Evolutionary conservation across 1,140 invertebrate species (phyloP).

Genomic region (Aradophagus sp.): DNA sequence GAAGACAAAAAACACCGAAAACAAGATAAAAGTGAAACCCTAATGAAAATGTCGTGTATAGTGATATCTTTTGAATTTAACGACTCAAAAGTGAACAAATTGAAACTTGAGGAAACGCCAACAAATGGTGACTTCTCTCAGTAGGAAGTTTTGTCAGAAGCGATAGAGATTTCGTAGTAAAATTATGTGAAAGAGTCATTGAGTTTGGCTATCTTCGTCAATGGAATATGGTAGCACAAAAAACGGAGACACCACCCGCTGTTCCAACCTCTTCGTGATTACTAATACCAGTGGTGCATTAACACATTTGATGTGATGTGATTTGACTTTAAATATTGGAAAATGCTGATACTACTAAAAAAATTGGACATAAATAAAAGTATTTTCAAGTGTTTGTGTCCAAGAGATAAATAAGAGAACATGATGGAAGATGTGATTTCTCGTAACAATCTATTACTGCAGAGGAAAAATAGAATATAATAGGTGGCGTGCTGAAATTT

Average conservation of each 20-base stretch:
- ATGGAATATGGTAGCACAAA: constrained; percentile 60
- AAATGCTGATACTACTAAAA: constrained; percentile 41
- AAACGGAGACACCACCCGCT: constrained; percentile 55
- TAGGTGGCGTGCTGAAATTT: constrained; percentile 2
- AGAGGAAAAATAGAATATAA: too few species aligned
- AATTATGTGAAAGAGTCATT: constrained; percentile 35
- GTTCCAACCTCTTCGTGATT: constrained; percentile 59
- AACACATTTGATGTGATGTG: constrained; percentile 13
- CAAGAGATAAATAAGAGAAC: constrained; percentile 22
- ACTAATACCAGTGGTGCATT: constrained; percentile 22
- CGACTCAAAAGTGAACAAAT: constrained; percentile 51
- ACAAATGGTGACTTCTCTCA: constrained; percentile 29
- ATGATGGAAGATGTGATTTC: constrained; percentile 18
- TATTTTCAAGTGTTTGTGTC: constrained; percentile 35
- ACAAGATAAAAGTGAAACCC: constrained; percentile 6
- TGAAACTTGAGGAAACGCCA: constrained; percentile 51
- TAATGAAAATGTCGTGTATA: constrained; percentile 51
- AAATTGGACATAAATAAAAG: constrained; percentile 62
- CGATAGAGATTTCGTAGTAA: constrained; percentile 28
- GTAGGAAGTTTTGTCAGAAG: constrained; percentile 44
- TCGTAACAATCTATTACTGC: constrained; percentile 2
- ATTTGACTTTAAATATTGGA: constrained; percentile 47
- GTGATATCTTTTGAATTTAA: constrained; percentile 15
- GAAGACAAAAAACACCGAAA: background rate
- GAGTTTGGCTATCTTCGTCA: constrained; percentile 40